phyloP scores from a whole-genome alignment of 2,113 vertebrate species.

The Raja brachyura region DNA sequence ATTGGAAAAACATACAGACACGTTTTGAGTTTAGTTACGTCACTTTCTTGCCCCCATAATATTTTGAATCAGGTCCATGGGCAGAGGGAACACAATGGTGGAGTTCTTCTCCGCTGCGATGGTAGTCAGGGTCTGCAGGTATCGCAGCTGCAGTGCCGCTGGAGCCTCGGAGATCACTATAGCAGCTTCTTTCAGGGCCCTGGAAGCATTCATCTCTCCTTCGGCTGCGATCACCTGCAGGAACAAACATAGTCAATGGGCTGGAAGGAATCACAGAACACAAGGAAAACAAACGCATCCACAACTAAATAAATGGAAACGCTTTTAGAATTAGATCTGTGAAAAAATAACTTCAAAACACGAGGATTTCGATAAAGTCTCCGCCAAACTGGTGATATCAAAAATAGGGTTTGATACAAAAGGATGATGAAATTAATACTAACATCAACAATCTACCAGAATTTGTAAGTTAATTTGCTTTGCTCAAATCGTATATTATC shows the following conservation, averaged over 20 bases:
- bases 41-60: constrained; percentile 48
- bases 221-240: constrained; percentile 80
- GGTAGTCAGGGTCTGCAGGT: constrained; percentile 83
- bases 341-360: background rate
- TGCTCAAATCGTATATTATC: too few relatives aligned
- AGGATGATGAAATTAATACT: too few relatives aligned
- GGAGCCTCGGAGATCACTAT: constrained; percentile 83
- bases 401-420: too few relatives aligned
- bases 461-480: too few relatives aligned
- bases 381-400: too few relatives aligned
- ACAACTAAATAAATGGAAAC: background rate
- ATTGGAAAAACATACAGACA: background rate
- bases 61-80: constrained; percentile 73
- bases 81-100: constrained; percentile 86
- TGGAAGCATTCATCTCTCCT: constrained; percentile 82
- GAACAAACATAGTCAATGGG: rapidly evolving
- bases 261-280: background rate
- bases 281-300: rapidly evolving
- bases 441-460: too few relatives aligned
- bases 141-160: constrained; percentile 81
- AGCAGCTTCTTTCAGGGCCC: constrained; percentile 81
- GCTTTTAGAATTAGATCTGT: background rate
- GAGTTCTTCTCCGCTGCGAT: constrained; percentile 85
- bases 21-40: constrained; percentile 19
- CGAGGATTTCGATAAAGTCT: background rate